A percentile compares a stretch with the other conserved stretches of the same genome.
Evolutionary conservation across 2,113 vertebrate species (phyloP).

Genomic region (Rutilus rutilus): DNA sequence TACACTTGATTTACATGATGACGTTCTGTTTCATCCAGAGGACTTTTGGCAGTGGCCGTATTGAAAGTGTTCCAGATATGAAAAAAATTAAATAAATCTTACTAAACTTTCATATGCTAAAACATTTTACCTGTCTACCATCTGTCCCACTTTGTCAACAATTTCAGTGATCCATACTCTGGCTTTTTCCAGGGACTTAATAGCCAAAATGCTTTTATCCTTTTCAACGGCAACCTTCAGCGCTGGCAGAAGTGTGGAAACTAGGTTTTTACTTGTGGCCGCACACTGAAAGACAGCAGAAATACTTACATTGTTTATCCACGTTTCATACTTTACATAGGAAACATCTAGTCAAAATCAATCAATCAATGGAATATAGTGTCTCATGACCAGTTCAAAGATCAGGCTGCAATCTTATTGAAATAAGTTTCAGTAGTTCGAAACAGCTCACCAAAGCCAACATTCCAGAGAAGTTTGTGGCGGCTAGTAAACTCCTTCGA

Average conservation of each 20-base stretch:
- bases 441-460: too few relatives aligned
- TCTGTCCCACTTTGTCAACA: not conserved
- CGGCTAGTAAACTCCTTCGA: too few relatives aligned
- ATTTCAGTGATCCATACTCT: conserved; percentile 9
- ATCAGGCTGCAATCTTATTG: too few relatives aligned
- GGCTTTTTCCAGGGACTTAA: conserved; percentile 34
- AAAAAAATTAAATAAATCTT: not conserved
- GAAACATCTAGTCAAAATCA: not conserved
- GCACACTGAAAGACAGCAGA: conserved; percentile 19
- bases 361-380: not conserved
- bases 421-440: too few relatives aligned
- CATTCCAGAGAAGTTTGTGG: too few relatives aligned
- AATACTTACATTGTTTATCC: not conserved
- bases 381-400: too few relatives aligned
- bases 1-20: not conserved
- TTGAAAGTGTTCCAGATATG: not conserved
- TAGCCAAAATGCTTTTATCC: not conserved
- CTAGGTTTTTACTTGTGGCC: conserved; percentile 27
- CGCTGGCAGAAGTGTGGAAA: not conserved
- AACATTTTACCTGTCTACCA: not conserved
- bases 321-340: not conserved
- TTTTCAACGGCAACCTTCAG: conserved; percentile 16
- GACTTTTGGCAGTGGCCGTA: not conserved
- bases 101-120: not conserved
- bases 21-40: too few relatives aligned